Evolutionary conservation across 1,140 invertebrate genomes (phyloP).

Genomic region (Pseudobourletiella spinata): DNA sequence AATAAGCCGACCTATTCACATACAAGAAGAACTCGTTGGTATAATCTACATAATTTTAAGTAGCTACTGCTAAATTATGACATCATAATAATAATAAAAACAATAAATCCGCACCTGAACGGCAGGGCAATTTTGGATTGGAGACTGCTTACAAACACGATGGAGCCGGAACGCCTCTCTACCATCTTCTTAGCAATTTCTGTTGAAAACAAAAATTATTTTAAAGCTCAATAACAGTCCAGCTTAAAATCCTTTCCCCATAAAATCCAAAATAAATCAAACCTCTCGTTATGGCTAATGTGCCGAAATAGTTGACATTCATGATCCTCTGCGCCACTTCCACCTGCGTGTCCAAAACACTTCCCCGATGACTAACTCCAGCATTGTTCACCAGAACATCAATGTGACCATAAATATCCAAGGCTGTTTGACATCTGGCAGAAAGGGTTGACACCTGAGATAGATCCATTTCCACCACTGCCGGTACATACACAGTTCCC

Average conservation of each 20-base stretch:
- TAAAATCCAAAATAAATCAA: no score
- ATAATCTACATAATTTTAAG: no score
- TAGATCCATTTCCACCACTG: constrained; percentile 67
- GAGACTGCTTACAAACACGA: constrained; percentile 85
- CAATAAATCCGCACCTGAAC: no score
- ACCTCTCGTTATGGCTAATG: constrained; percentile 86
- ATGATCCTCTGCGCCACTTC: constrained; percentile 83
- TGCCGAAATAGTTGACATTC: constrained; percentile 89
- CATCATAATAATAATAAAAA: no score
- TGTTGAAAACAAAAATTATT: no score
- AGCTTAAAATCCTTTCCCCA: no score
- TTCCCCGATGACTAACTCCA: constrained; percentile 73
- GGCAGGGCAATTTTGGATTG: constrained; percentile 87
- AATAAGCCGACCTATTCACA: constrained; percentile 65
- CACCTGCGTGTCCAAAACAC: constrained; percentile 62
- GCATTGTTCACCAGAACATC: constrained; percentile 92
- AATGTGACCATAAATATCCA: constrained; percentile 8
- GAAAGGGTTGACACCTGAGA: constrained; percentile 56
- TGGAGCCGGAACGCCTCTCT: constrained; percentile 62
- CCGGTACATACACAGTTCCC: constrained; percentile 56
- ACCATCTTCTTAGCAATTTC: constrained; percentile 76
- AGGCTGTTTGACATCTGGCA: constrained; percentile 44
- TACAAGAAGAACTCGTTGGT: no score
- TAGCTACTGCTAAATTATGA: no score
- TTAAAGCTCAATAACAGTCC: no score